Evolutionary conservation across 2,797 vertebrate genomes (phyloP).

Genomic region (Petrocephalus sullivani): DNA sequence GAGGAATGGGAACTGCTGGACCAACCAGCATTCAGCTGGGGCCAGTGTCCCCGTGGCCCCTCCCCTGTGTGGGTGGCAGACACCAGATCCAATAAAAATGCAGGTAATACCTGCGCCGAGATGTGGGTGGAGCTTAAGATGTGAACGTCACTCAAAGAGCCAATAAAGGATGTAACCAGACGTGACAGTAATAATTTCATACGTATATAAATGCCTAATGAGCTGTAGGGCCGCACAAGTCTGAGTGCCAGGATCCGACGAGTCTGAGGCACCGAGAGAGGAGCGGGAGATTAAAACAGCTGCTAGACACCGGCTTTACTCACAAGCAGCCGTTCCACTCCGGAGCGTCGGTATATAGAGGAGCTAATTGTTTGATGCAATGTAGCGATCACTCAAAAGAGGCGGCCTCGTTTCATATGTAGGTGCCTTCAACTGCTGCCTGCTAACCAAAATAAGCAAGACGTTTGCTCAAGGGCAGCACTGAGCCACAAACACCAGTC

Average conservation of each 20-base stretch:
- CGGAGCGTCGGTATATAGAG: background rate
- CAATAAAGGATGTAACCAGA: background rate
- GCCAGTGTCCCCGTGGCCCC: background rate
- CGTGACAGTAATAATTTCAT: slow-evolving; percentile 3
- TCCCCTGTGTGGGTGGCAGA: background rate
- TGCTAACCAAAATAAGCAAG: background rate
- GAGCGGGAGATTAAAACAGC: background rate
- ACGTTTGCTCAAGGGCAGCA: background rate
- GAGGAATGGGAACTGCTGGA: background rate
- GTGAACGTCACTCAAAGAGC: background rate
- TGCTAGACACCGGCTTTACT: background rate
- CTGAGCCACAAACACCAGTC: background rate
- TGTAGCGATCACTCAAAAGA: background rate
- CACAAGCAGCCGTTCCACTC: background rate
- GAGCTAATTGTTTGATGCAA: background rate
- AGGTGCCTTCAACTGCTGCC: background rate
- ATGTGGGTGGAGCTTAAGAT: background rate
- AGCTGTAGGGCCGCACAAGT: background rate
- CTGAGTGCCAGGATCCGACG: background rate
- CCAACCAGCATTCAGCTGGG: background rate
- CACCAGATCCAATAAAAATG: background rate
- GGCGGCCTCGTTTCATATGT: background rate
- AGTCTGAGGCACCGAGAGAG: background rate
- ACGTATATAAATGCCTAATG: slow-evolving; percentile 1
- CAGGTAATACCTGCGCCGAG: background rate